Base-by-base conservation (phyloP, 1,140 invertebrate genomes). In the Cotesia vestalis region DNA sequence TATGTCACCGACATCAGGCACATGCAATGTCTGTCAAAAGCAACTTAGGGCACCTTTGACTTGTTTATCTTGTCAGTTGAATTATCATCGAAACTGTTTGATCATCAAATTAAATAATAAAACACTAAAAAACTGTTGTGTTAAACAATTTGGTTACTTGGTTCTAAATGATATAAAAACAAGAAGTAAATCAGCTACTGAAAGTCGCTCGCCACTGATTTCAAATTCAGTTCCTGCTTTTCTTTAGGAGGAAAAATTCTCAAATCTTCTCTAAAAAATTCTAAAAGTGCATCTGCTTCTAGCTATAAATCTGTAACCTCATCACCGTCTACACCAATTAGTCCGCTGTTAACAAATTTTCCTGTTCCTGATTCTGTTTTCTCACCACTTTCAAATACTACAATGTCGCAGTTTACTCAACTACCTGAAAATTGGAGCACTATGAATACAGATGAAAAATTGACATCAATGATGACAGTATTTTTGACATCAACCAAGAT, bases 391-490 rank as follows among this genome's bases (percentile, higher is more conserved):
- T 52, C 46, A 52, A 52, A 52, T 8, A 11, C 1, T n/a, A 52
- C 1, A 52, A 52, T 52, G 46, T 11, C 46, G 46, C 8, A 52
- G 46, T n/a, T 52, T 8, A n/a, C 46, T 1, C 1, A 52, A 52
- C 3, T 52, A 52, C 46, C 46, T 4, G 46, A 52, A 2, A n/a
- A 52, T n/a, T 52, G 46, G 46, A 52, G n/a, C 46, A 11, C 46
- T 52, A 52, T 52, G 46, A 52, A n/a, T 52, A 52, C 46, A 52
- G 46, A 52, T 52, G 46, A 52, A 52, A 52, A 52, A 52, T 52
- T 52, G 46, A 52, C 46, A 52, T 11, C 46, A n/a, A 52, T 52
- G 8, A 8, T 52, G 46, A 52, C 46, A 52, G 46, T 52, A 52
- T 52, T 52, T n/a, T n/a, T 52, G 8, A 11, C 46, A 52, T 52